Base-by-base conservation (phyloP, 2,888 invertebrate genomes). In the Deilephila porcellus region DNA sequence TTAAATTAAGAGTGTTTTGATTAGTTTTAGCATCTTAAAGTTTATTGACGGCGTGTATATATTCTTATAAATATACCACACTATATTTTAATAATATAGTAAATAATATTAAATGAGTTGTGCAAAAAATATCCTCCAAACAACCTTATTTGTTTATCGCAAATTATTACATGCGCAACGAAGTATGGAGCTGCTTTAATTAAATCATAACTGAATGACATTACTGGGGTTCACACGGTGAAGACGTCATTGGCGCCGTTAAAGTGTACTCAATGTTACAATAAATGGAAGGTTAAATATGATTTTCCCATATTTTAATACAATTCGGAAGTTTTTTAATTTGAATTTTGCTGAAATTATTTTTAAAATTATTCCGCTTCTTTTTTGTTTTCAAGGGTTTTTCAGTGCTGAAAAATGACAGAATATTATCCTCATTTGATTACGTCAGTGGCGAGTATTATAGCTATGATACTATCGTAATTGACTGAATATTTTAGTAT, bases 231-330 rank as follows among this genome's bases (percentile, higher is more conserved):
- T 73, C 72, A 25, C 60, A 67, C 25, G 63, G 17, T 20, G 25
- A 71, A 71, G 67, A 74, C 72, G 72, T 72, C 74, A 72, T 52
- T 34, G 34, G 59, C 8, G 34, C 19, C 5, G 70, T 73, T 29
- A 70, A 60, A 60, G 52, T 6, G 34, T 32, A 20, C 6, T 37
- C 29, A 29, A 32, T 63, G 52, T 71, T 45, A 37, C 37, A 70
- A 60, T 60, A 56, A 25, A 62, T 19, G 52, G 56, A 56, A 72
- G 20, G 34, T 73, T 72, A 64, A 72, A 52, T 32, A 63, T 37
- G n/a, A 11, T 78, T 77, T 78, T 82, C 80, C 74, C 80, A 82
- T 79, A 74, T 73, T 71, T 72, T 76, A 70, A 64, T 78, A 71
- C 59, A 52, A 56, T 64, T 34, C 56, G 59, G 59, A 14, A 59